A percentile compares a stretch with the other conserved stretches of the same genome.
Conservation (phyloP, 2,113 vertebrate species). For the Bostrychus sinensis region DNA sequence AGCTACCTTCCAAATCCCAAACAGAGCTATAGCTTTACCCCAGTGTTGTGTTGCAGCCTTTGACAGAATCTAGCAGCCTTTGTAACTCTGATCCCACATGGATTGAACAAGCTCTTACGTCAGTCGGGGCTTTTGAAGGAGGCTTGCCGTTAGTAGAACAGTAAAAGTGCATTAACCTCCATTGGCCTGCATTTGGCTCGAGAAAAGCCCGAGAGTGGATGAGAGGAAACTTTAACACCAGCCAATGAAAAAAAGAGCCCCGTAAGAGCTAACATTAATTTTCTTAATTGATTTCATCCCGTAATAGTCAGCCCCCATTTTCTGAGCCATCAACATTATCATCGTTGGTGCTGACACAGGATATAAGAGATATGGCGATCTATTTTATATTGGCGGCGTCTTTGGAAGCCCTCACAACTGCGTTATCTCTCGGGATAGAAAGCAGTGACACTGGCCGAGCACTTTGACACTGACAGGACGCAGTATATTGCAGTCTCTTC, state of each 20-base stretch:
- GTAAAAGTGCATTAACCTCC: slow-evolving; percentile 92
- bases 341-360: slow-evolving; percentile 68
- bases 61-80: slow-evolving; percentile 35
- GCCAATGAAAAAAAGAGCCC: slow-evolving; percentile 53
- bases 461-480: slow-evolving; percentile 63
- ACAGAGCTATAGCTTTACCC: slow-evolving; percentile 14
- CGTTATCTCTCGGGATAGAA: slow-evolving; percentile 46
- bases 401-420: slow-evolving; percentile 44
- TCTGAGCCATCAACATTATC: slow-evolving; percentile 69
- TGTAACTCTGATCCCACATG: slow-evolving; percentile 60
- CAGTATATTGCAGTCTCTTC: slow-evolving; percentile 50
- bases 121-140: slow-evolving; percentile 59
- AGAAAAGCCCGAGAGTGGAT: slow-evolving; percentile 64
- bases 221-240: slow-evolving; percentile 57
- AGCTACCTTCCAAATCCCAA: slow-evolving; percentile 26
- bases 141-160: slow-evolving; percentile 76
- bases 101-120: slow-evolving; percentile 60
- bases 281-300: slow-evolving; percentile 87
- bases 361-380: slow-evolving; percentile 79
- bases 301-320: slow-evolving; percentile 72
- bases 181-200: slow-evolving; percentile 78
- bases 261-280: slow-evolving; percentile 85
- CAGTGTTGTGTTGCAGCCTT: slow-evolving; percentile 20
- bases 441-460: slow-evolving; percentile 41
- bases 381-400: slow-evolving; percentile 66